Conservation (phyloP, 2,797 vertebrate genomes). For the Parauchenoglanis punctatus region DNA sequence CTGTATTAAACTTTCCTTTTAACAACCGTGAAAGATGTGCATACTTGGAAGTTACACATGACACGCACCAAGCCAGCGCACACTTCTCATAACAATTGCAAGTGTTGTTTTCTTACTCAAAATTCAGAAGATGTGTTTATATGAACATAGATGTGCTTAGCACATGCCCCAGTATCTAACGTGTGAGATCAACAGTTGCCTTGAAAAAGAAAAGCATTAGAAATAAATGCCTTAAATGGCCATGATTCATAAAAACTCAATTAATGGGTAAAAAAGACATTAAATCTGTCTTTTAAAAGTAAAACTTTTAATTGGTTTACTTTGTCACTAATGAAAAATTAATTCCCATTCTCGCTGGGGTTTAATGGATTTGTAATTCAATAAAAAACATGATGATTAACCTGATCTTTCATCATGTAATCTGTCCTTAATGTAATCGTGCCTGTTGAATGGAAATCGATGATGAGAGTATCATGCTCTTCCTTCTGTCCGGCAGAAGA, state of each 20-base stretch:
- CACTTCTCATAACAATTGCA: slow-evolving; percentile 49
- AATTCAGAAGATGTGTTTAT: slow-evolving; percentile 42
- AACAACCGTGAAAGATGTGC: slow-evolving; percentile 30
- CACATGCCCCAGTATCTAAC: slow-evolving; percentile 7
- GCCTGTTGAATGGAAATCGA: background rate
- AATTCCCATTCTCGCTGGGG: background rate
- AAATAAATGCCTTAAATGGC: background rate
- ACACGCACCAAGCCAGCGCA: slow-evolving; percentile 23
- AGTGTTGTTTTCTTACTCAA: slow-evolving; percentile 46
- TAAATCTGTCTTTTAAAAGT: background rate
- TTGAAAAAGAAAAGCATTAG: background rate
- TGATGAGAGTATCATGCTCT: background rate
- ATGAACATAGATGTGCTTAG: slow-evolving; percentile 29
- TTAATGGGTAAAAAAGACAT: background rate
- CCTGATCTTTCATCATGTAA: background rate
- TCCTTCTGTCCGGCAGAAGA: slow-evolving; percentile 45
- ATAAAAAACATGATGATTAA: background rate
- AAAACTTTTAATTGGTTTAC: background rate
- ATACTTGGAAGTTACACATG: slow-evolving; percentile 44
- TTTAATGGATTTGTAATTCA: background rate
- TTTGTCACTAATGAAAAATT: background rate
- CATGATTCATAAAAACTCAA: background rate
- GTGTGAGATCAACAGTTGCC: background rate
- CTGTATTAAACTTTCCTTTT: slow-evolving; percentile 51
- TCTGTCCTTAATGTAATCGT: background rate